Percentiles rank a stretch among this genome's conserved stretches.
Evolutionary conservation across 2,113 vertebrate genomes (phyloP).

Genomic region (Malurus melanocephalus): DNA sequence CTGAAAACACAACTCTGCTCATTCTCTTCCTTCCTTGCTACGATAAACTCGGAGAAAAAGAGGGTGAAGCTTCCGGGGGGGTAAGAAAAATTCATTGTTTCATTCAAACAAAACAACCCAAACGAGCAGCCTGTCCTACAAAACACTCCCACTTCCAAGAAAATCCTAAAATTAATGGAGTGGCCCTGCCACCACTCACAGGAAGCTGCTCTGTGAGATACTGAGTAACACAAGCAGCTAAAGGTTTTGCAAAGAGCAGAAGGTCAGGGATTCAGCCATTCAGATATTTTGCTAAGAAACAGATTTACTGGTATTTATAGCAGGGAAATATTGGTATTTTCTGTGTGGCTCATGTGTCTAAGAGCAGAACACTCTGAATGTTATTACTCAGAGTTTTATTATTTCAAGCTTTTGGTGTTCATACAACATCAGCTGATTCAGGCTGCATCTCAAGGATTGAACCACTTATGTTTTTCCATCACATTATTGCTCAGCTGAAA

Average conservation of each 20-base stretch:
- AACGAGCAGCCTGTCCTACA: neutral
- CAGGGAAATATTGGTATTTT: neutral
- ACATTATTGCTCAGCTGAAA: neutral
- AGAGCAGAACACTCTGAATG: neutral
- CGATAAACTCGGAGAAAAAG: neutral
- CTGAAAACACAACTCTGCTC: slow-evolving; percentile 28
- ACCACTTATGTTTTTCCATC: neutral
- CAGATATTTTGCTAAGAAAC: neutral
- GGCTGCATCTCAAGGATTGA: neutral
- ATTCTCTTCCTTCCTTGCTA: neutral
- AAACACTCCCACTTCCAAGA: neutral
- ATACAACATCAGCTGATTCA: neutral
- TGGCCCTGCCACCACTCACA: neutral
- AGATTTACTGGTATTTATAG: neutral
- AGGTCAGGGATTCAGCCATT: neutral
- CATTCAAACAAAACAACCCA: neutral
- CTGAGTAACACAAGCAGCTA: neutral
- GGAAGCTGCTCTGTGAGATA: neutral
- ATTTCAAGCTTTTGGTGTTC: neutral
- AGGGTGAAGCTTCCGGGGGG: neutral
- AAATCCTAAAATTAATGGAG: neutral
- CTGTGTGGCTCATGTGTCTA: neutral
- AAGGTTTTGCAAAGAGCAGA: neutral
- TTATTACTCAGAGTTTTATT: neutral
- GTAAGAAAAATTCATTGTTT: neutral